Conservation (phyloP, 2,797 vertebrate genomes). For the Spizella passerina region DNA sequence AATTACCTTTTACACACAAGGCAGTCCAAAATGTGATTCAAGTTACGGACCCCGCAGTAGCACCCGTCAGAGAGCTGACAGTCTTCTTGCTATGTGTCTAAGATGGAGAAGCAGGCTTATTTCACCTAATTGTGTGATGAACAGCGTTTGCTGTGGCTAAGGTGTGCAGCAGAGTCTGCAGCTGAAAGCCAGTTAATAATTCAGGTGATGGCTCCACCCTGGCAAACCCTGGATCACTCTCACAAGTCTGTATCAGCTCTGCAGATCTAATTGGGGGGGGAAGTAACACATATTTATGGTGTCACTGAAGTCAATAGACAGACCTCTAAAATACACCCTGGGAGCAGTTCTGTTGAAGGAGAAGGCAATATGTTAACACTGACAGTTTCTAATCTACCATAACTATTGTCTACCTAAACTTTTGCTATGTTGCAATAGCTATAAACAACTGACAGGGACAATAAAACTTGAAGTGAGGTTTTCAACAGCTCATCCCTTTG, state of each 20-base stretch:
- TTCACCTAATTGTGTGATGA: background rate
- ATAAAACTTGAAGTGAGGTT: conserved; percentile 12
- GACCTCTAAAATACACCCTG: conserved; percentile 16
- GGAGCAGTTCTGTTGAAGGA: conserved; percentile 35
- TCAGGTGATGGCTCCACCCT: background rate
- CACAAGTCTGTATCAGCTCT: background rate
- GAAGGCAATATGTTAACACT: conserved; percentile 13
- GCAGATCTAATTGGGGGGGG: background rate
- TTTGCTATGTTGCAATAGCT: background rate
- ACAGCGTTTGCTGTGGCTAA: background rate
- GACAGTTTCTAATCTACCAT: conserved; percentile 19
- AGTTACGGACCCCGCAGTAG: background rate
- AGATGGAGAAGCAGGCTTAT: background rate
- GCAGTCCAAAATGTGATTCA: background rate
- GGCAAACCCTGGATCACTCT: background rate
- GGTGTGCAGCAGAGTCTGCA: background rate
- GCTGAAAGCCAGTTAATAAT: background rate
- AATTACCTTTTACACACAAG: background rate
- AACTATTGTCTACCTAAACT: conserved; percentile 30
- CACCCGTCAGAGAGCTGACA: background rate
- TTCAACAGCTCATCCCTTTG: conserved; percentile 12
- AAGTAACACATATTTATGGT: conserved; percentile 39
- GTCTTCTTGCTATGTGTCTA: background rate
- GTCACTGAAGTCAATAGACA: conserved; percentile 17
- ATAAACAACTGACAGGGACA: conserved; percentile 9